Evolutionary conservation across 2,888 invertebrate species (phyloP), one percentile per base, ranked within the genome.

Genomic region (Phorcus lineatus): DNA sequence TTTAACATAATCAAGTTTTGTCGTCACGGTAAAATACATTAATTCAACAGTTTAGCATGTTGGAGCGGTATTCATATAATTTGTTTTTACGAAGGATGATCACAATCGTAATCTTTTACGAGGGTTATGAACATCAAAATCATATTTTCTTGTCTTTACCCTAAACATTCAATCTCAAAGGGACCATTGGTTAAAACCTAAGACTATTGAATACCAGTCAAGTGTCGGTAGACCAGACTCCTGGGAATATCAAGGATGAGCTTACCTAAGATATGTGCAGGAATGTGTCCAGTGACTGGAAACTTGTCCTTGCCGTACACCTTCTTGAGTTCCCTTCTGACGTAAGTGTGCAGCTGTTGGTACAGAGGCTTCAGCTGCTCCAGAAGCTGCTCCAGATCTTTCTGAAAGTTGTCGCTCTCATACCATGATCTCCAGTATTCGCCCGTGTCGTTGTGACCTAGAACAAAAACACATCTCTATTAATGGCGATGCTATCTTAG

Each of bases 401-500:
- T 91, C 86, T 95, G 95, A 83, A 97, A 96, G 80, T 95, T 95
- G 0, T 94, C 91, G 52, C 96, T 95, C 91, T 97, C 97, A 90
- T 97, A 98, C 0, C 96, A 96, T 90, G 96, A 96, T 94, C 96
- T 96, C 97, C 98, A 98, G 91, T 97, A 97, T 54, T 96, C 97
- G 0, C 97, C 96, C 0, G 96, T 96, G 90, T 97, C 96, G 0
- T 96, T 96, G 87, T 97, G 97, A 94, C 97, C 98, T 97, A 75
- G 54, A 4, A 16, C 6, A 36, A 11, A 47, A 47, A 9, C 11
- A 47, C 13, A 47, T 1, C 11, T 13, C 47, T 47, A 11, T 47
- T 11, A 4, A 36, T 47, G 6, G 4, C 47, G 47, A 11, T 47
- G 13, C 1, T 13, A 13, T 47, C 47, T 36, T 36, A 6, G 36